phyloP scores from a whole-genome alignment of 2,888 invertebrate species.

The Formica aserva region DNA sequence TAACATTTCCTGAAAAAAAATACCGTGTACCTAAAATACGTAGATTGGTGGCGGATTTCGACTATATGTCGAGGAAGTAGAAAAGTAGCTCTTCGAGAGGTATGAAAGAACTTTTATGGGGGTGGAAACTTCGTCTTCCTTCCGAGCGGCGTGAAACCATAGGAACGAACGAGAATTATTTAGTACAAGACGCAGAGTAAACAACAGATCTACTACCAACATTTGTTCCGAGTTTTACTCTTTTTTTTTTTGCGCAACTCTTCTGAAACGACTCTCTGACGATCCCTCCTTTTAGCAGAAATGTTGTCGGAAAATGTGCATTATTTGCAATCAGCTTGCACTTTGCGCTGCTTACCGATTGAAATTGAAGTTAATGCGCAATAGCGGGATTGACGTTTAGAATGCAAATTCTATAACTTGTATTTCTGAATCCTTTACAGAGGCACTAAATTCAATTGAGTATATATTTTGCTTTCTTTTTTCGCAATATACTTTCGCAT shows the following conservation, averaged over 20 bases:
- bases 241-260: constrained; percentile 19
- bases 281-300: constrained; percentile 7
- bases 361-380: constrained; percentile 19
- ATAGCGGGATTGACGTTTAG: constrained; percentile 17
- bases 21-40: constrained; percentile 25
- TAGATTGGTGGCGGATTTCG: constrained; percentile 41
- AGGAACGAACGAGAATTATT: constrained; percentile 53
- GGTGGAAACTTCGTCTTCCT: constrained; percentile 43
- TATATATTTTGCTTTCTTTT: constrained; percentile 12
- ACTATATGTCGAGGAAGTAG: constrained; percentile 57
- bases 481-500: background rate
- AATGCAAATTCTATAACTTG: background rate
- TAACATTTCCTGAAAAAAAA: constrained; percentile 25
- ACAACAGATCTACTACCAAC: constrained; percentile 52
- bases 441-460: background rate
- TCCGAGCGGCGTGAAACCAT: constrained; percentile 58
- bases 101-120: constrained; percentile 57
- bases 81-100: constrained; percentile 68
- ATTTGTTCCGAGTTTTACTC: constrained; percentile 46
- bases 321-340: constrained; percentile 22
- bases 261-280: constrained; percentile 20
- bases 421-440: constrained; percentile 10
- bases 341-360: constrained; percentile 20
- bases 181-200: constrained; percentile 49
- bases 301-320: constrained; percentile 37